phyloP scores from a whole-genome alignment of 2,113 vertebrate genomes.

The Misgurnus mizolepis region DNA sequence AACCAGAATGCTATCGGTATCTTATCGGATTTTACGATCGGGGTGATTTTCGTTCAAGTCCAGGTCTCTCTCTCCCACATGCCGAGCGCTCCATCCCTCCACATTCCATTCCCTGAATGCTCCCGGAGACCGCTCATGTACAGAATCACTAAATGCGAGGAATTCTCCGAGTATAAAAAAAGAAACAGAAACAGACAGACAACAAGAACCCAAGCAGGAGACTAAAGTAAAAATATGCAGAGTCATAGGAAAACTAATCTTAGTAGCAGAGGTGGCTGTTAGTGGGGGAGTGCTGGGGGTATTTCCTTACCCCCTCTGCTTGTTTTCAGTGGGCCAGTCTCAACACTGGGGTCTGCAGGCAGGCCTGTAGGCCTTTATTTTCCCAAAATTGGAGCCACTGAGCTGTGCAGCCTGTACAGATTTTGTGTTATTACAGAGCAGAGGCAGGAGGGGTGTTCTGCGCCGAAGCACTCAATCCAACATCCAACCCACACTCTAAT shows the following conservation, averaged over 20 bases:
- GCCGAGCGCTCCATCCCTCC: background rate
- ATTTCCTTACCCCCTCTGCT: conserved; percentile 69
- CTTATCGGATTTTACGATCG: conserved; percentile 19
- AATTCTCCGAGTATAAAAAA: conserved; percentile 43
- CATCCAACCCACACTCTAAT: conserved; percentile 63
- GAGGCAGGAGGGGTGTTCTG: conserved; percentile 61
- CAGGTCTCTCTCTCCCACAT: background rate
- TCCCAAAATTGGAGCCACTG: conserved; percentile 55
- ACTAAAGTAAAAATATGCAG: conserved; percentile 53
- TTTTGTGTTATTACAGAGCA: conserved; percentile 68
- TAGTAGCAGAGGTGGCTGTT: conserved; percentile 59
- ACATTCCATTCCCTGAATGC: conserved; percentile 47
- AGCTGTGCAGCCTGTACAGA: conserved; percentile 44
- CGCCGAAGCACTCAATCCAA: conserved; percentile 70
- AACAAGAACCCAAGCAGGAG: conserved; percentile 12
- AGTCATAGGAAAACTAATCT: conserved; percentile 71
- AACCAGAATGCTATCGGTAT: background rate
- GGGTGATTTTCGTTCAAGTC: background rate
- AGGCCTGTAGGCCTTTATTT: conserved; percentile 29
- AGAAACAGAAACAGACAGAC: conserved; percentile 23
- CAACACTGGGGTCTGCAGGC: conserved; percentile 62
- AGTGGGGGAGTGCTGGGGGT: conserved; percentile 57
- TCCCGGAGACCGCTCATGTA: conserved; percentile 35
- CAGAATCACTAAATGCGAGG: background rate
- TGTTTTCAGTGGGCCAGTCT: conserved; percentile 77